Evolutionary conservation across 2,888 invertebrate species (phyloP).

Genomic region (Monopis laevigella): DNA sequence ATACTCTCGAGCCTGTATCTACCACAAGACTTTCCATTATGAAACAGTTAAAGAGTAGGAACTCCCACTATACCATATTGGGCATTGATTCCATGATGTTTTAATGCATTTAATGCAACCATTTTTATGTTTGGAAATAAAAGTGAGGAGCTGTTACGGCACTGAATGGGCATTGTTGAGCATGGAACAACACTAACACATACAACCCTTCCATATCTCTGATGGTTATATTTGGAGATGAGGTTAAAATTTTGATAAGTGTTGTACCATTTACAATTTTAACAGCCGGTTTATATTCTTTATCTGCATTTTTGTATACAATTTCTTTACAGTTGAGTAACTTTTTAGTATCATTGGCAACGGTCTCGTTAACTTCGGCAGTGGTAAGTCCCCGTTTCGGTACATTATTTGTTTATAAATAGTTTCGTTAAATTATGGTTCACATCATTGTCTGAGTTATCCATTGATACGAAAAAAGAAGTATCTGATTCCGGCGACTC

Average conservation of each 20-base stretch:
- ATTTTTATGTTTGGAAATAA: conserved; percentile 88
- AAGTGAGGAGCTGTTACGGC: conserved; percentile 89
- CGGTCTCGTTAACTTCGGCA: conserved; percentile 35
- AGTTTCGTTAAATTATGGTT: conserved; percentile 53
- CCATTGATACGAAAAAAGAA: too few species aligned
- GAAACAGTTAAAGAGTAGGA: conserved; percentile 88
- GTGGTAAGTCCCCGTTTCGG: conserved; percentile 46
- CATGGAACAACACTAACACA: conserved; percentile 87
- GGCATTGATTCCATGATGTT: conserved; percentile 85
- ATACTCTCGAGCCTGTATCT: conserved; percentile 86
- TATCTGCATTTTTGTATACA: conserved; percentile 33
- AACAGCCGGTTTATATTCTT: conserved; percentile 47
- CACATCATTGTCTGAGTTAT: conserved; percentile 56
- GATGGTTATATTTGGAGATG: conserved; percentile 71
- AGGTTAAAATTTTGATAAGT: conserved; percentile 71
- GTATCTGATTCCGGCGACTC: conserved; percentile 28
- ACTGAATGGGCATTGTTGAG: conserved; percentile 90
- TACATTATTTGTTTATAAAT: conserved; percentile 54
- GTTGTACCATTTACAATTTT: conserved; percentile 78
- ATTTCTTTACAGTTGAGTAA: conserved; percentile 52
- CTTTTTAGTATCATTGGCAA: conserved; percentile 52
- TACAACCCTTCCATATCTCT: conserved; percentile 74
- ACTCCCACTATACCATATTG: conserved; percentile 92
- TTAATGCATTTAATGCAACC: conserved; percentile 89
- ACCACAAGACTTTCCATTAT: conserved; percentile 85